Percentiles rank a stretch among this genome's conserved stretches.
Evolutionary conservation across 2,888 invertebrate species (phyloP).

Genomic region (Hirtodrosophila trivittata): DNA sequence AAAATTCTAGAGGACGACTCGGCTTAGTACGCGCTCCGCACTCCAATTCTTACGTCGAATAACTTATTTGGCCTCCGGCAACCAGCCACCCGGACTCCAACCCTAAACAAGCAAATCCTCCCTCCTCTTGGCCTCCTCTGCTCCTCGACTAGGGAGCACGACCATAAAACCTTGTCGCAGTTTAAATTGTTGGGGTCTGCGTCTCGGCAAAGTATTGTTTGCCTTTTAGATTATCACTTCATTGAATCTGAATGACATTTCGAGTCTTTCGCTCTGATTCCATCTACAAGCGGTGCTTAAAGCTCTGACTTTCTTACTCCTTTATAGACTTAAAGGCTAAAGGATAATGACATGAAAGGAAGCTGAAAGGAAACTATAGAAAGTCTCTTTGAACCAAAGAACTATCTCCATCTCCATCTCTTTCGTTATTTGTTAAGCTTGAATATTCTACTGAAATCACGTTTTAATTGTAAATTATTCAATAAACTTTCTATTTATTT

Average conservation of each 20-base stretch:
- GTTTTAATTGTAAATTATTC: no score
- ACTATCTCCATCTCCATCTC: no score
- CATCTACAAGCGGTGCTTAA: no score
- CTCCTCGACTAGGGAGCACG: conserved; percentile 4
- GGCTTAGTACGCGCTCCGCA: no score
- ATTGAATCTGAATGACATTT: conserved; percentile 41
- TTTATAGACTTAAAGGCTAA: neutral
- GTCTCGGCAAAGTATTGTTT: conserved; percentile 48
- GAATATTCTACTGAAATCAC: no score
- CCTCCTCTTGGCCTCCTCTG: neutral
- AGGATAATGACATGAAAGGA: neutral
- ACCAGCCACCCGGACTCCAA: no score
- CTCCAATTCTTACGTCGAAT: conserved; percentile 23
- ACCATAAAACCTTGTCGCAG: conserved; percentile 39
- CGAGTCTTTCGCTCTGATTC: no score
- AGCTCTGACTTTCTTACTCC: no score
- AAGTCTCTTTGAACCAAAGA: no score
- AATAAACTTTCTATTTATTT: no score
- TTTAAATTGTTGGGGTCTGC: conserved; percentile 43
- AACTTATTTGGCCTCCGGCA: neutral
- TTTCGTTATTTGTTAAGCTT: no score
- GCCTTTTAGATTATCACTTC: conserved; percentile 65
- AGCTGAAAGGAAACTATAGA: no score
- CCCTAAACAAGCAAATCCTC: conserved; percentile 49
- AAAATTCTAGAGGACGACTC: conserved; percentile 20